Evolutionary conservation across 2,888 invertebrate species (phyloP), one percentile per base, ranked within the genome.

Genomic region (Dryadula phaetusa): DNA sequence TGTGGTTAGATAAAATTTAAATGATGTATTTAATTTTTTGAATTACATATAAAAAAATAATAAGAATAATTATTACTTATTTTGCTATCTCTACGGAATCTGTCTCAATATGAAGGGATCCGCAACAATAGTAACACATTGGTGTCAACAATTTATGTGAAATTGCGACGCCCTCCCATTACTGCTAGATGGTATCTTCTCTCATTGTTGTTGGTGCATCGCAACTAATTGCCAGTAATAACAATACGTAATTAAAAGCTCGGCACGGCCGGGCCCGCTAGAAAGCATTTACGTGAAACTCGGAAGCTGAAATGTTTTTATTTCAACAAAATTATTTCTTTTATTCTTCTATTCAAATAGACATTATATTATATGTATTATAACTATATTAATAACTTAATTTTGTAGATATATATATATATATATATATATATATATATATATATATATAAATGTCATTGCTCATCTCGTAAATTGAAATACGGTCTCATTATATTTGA

Each of bases 141-240:
- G 82, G 82, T 80, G 82, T 82, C 81, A 77, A 78, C 76, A 75
- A 86, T 86, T 85, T 86, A 87, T 82, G 79, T 75, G 79, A 74
- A 74, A 76, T 71, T 78, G 77, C 77, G 79, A 77, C 86, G 82
- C 86, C 87, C 80, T 74, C 74, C 66, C 54, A 71, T 66, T 56
- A 75, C 76, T 74, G 61, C 64, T 66, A 74, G 81, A 79, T 79
- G 76, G 65, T 81, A 81, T 83, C 81, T 67, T 62, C 71, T 60
- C 71, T 70, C 77, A 82, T 82, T 81, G 79, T 79, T 77, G 54
- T 20, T 22, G 1, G 56, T 56, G 40, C 66, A 67, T 69, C 68
- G 60, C 47, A 44, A 52, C 64, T 65, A 69, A 69, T 65, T 71
- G 64, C 64, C 52, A 49, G 25, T 63, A 62, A 52, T 66, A 64